Conservation (phyloP, 2,113 vertebrate species). For the Saccopteryx bilineata region DNA sequence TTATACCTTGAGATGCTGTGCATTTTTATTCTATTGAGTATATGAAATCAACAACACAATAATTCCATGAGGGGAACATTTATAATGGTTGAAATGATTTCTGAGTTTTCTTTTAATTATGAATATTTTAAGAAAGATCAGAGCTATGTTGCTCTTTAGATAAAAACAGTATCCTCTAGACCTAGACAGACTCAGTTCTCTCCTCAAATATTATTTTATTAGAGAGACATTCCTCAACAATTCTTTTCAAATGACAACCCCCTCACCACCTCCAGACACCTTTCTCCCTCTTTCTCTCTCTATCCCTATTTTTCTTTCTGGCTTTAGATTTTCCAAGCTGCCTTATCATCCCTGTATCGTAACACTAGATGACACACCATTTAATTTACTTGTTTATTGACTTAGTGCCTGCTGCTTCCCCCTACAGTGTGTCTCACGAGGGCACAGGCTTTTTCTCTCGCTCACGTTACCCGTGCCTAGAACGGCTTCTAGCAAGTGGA, state of each 20-base stretch:
- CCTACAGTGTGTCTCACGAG: neutral
- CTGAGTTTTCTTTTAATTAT: neutral
- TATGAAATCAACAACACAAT: neutral
- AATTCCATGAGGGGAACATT: neutral
- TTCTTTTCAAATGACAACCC: neutral
- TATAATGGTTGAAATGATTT: neutral
- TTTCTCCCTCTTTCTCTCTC: too few relatives aligned
- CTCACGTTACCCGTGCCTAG: neutral
- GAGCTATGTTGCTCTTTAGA: neutral
- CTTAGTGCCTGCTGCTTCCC: neutral
- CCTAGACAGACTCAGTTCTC: neutral
- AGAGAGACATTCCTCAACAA: neutral
- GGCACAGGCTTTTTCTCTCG: neutral
- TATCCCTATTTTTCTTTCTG: neutral
- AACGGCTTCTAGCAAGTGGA: neutral
- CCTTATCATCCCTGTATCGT: neutral
- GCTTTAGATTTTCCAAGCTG: neutral
- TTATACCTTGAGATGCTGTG: neutral
- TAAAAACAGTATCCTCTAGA: neutral
- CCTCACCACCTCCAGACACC: neutral
- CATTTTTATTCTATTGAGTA: constrained; percentile 9
- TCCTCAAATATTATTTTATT: neutral
- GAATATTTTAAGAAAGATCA: neutral
- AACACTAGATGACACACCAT: neutral
- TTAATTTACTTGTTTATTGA: constrained; percentile 30